A percentile compares a stretch with the other conserved stretches of the same genome.
phyloP scores from a whole-genome alignment of 2,113 vertebrate genomes.

The Perognathus longimembris region DNA sequence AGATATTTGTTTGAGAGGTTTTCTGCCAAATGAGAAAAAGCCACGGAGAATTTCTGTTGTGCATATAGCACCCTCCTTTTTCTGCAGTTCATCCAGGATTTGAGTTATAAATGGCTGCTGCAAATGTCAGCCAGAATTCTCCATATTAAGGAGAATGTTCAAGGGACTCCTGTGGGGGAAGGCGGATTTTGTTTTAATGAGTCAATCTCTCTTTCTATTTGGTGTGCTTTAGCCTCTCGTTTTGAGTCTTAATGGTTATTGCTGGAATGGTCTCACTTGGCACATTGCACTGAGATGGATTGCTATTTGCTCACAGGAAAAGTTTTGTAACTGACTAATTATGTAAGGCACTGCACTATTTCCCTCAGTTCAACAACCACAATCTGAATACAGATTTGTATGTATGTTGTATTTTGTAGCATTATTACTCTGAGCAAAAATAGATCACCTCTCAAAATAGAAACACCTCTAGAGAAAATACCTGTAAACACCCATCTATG shows the following conservation, averaged over 20 bases:
- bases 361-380: constrained; percentile 25
- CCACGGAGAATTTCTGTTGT: not conserved
- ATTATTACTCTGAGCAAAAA: not conserved
- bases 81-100: constrained; percentile 48
- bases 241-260: constrained; percentile 73
- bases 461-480: not conserved
- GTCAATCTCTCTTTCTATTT: constrained; percentile 65
- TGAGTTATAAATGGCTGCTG: constrained; percentile 70
- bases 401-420: not conserved
- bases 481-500: no score
- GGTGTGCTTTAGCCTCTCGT: constrained; percentile 46
- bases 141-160: constrained; percentile 60
- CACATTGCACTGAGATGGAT: constrained; percentile 73
- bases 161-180: constrained; percentile 36
- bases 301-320: constrained; percentile 73
- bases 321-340: constrained; percentile 74
- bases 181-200: constrained; percentile 79
- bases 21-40: not conserved
- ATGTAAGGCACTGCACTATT: constrained; percentile 62
- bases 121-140: constrained; percentile 70
- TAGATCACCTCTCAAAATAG: not conserved
- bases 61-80: constrained; percentile 18
- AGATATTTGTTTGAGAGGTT: constrained; percentile 31
- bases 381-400: not conserved
- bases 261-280: constrained; percentile 71